Conservation (phyloP, 2,888 invertebrate species). For the Phorcus lineatus region DNA sequence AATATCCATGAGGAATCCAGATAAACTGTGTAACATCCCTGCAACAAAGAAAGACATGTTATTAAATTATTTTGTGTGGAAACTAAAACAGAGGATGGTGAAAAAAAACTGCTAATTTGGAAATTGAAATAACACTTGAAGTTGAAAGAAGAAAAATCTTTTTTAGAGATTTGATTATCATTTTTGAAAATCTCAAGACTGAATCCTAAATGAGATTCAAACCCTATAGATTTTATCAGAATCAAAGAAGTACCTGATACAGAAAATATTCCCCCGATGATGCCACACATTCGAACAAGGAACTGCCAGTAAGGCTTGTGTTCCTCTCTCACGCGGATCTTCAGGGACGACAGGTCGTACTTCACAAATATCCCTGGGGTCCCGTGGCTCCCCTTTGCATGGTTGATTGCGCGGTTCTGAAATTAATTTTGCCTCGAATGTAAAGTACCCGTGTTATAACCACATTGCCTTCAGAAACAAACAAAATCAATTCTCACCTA, state of each 20-base stretch:
- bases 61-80: not conserved
- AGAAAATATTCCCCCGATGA: constrained; percentile 94
- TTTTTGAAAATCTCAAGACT: too few relatives aligned
- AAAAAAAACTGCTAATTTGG: too few relatives aligned
- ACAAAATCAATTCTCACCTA: too few relatives aligned
- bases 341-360: constrained; percentile 93
- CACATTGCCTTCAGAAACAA: too few relatives aligned
- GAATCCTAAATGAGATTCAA: too few relatives aligned
- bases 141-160: too few relatives aligned
- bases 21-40: constrained; percentile 68
- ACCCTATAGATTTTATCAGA: too few relatives aligned
- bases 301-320: constrained; percentile 80
- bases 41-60: constrained; percentile 38
- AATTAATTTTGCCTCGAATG: too few relatives aligned
- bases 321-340: constrained; percentile 79
- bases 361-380: constrained; percentile 96
- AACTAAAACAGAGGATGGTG: too few relatives aligned
- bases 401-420: constrained; percentile 85
- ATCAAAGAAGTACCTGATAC: constrained; percentile 79
- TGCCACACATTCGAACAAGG: constrained; percentile 90
- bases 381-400: constrained; percentile 88
- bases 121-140: too few relatives aligned
- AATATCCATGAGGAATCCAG: constrained; percentile 62
- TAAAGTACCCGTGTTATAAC: too few relatives aligned
- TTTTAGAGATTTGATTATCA: too few relatives aligned